Base-by-base conservation (phyloP, 1,140 invertebrate genomes). In the Carcinoscorpius rotundicauda region DNA sequence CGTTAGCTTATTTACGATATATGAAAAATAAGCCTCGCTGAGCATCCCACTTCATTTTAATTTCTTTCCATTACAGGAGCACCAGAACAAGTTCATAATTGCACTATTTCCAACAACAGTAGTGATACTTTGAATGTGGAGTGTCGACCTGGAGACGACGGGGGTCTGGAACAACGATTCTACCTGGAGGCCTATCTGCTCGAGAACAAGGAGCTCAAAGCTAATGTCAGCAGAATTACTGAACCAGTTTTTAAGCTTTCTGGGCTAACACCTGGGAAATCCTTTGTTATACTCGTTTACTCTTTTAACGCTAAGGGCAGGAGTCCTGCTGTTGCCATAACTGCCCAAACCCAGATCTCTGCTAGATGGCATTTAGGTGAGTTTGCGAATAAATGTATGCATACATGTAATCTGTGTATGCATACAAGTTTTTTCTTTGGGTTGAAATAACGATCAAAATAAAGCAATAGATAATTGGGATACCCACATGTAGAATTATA, bases 51-150 rank as follows among this genome's bases (percentile, higher is more conserved):
- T 29, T 29, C 29, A 29, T 2, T 2, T 29, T 29, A 29, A 29
- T 29, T 29, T 29, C 29, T 29, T 29, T 29, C 29, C 29, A 29
- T 63, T 64, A 29, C 77, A 85, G 90, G 89, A 69, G 85, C 87
- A 51, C 91, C 91, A 4, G 85, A 85, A 66, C 82, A 88, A 3
- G 78, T 90, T 60, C 83, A 84, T 48, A 93, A 93, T 76, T 93
- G 91, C 77, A 89, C 88, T 0, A 82, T 92, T 29, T 82, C 85
- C 61, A 93, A 93, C 76, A 88, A 90, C 74, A 92, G 88, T 60
- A 82, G 85, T 64, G 87, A 90, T 71, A 87, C 88, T 0, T 76
- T 89, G 60, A 82, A 85, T 69, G 83, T 90, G 48, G 83, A 86
- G 67, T 91, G 88, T 73, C 78, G 83, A 0, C 87, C 89, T 75